phyloP scores from a whole-genome alignment of 35 echinoderm and acorn worm genomes.

The Patiria miniata region DNA sequence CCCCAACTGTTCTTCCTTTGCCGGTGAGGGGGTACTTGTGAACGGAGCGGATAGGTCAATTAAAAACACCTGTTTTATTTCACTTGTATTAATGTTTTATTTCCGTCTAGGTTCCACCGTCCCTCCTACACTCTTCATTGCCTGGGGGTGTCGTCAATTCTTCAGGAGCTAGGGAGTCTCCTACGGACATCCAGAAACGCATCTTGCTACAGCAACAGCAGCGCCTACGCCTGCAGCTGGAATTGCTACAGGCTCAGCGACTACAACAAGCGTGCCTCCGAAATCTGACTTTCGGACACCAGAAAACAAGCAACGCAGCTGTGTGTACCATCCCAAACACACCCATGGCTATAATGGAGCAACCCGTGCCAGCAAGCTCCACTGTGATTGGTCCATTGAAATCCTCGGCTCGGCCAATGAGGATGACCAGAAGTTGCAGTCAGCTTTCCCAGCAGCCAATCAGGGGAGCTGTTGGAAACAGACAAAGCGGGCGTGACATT shows the following conservation, averaged over 20 bases:
- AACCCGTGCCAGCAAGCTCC: not conserved
- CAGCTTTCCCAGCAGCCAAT: not conserved
- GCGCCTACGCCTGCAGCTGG: slow-evolving; percentile 19
- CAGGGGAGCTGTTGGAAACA: not conserved
- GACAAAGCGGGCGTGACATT: not conserved
- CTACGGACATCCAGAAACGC: not conserved
- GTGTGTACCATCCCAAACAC: not conserved
- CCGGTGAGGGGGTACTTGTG: too few species aligned
- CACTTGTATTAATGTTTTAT: not conserved
- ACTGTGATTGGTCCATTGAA: not conserved
- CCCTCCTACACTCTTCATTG: slow-evolving; percentile 11
- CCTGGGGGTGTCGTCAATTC: not conserved
- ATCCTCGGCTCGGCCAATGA: not conserved
- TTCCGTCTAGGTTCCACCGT: slow-evolving; percentile 21
- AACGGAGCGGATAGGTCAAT: too few species aligned
- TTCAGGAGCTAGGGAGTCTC: not conserved
- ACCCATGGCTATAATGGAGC: not conserved
- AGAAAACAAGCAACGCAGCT: not conserved
- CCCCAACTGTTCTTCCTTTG: too few species aligned
- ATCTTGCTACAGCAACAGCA: slow-evolving; percentile 10
- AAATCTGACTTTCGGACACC: not conserved
- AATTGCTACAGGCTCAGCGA: slow-evolving; percentile 16
- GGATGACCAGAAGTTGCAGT: not conserved
- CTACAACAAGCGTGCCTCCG: not conserved
- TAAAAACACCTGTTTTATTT: too few species aligned